These are phyloP conservation scores for Gymnoscopelus braueri DNA, from an alignment of 2,797 vertebrate genomes.

Conservation along the genomic window DNA sequence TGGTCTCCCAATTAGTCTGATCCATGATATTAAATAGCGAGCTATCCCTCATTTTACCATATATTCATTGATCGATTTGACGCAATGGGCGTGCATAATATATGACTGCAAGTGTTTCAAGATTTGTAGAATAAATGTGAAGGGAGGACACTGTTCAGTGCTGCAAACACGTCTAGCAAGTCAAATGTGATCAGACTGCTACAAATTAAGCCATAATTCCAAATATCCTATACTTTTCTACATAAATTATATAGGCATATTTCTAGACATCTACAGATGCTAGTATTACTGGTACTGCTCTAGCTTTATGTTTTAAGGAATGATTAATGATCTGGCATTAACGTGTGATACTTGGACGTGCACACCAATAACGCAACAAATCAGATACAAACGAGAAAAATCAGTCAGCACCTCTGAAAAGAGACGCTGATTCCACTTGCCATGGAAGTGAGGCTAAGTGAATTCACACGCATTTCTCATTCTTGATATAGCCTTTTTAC, in stretches of 20 bases:
- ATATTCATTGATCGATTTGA: slow-evolving; percentile 44
- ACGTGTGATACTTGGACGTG: background rate
- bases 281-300: too few species aligned
- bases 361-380: background rate
- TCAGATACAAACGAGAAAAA: background rate
- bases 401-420: background rate
- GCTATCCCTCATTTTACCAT: slow-evolving; percentile 42
- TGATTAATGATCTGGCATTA: too few species aligned
- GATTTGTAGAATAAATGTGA: slow-evolving; percentile 4
- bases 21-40: slow-evolving; percentile 37
- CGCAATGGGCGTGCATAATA: slow-evolving; percentile 14
- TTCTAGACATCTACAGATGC: too few species aligned
- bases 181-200: too few species aligned
- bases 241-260: too few species aligned
- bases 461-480: background rate
- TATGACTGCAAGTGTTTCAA: background rate
- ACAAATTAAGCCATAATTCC: too few species aligned
- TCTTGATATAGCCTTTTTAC: background rate
- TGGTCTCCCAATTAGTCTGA: slow-evolving; percentile 65
- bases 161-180: background rate
- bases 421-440: background rate
- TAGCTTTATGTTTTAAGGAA: too few species aligned
- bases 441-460: background rate
- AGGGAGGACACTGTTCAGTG: background rate
- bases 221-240: too few species aligned